These are phyloP conservation scores for Alexandromys fortis DNA, from an alignment of 2,113 vertebrate species.

Conservation along the genomic window DNA sequence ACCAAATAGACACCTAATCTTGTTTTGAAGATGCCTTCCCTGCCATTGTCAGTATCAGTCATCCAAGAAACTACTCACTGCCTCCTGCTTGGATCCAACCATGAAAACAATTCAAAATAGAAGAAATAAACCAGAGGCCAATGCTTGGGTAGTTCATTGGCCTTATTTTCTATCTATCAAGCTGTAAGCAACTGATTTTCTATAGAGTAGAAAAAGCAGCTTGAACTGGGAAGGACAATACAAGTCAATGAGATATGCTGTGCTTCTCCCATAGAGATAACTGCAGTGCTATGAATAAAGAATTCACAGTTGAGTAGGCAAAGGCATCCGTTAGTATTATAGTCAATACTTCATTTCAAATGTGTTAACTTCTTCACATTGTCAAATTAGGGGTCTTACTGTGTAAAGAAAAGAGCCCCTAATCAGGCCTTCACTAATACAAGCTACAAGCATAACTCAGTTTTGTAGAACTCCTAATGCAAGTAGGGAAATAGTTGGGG, in stretches of 20 bases:
- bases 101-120: conserved; percentile 70
- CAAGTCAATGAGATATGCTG: conserved; percentile 13
- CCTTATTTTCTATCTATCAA: conserved; percentile 55
- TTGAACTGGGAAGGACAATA: neutral
- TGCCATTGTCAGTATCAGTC: conserved; percentile 61
- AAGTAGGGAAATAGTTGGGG: neutral
- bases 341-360: neutral
- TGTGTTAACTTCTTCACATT: neutral
- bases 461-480: neutral
- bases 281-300: neutral
- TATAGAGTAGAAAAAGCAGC: neutral
- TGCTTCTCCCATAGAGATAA: conserved; percentile 34
- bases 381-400: neutral
- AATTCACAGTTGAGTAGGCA: neutral
- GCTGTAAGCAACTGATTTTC: conserved; percentile 20
- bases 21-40: conserved; percentile 60
- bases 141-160: neutral
- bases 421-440: neutral
- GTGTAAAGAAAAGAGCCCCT: neutral
- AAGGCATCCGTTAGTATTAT: neutral
- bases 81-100: conserved; percentile 58
- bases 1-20: conserved; percentile 66
- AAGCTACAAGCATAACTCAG: neutral
- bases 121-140: conserved; percentile 41
- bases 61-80: conserved; percentile 74